Evolutionary conservation across 2,888 invertebrate species (phyloP), one percentile per base, ranked within the genome.

Genomic region (Myopa testacea): DNA sequence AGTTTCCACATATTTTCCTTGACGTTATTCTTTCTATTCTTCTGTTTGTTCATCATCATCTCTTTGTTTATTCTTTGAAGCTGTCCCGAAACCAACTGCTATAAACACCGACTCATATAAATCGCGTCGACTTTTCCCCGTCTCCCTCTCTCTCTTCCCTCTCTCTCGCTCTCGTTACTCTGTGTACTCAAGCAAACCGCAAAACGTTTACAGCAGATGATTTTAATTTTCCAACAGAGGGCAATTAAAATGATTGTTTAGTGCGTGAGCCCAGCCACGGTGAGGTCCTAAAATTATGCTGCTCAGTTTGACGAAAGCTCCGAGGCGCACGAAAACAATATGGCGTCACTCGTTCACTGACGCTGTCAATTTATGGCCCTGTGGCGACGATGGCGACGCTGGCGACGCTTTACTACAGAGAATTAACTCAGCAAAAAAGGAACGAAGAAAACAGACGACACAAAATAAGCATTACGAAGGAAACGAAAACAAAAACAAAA

Each of bases 191-290:
- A 3, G 10, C 8, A 63, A 75, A 58, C 74, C 74, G 45, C 74
- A 75, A 75, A 75, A 75, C 74, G 50, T 65, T 75, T 69, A 14
- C 76, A 69, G 40, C 60, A 76, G 68, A 68, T 40, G 76, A 68
- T 76, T 76, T 76, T 76, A 76, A 76, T 76, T 76, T 69, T 68
- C 76, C 76, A 68, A 71, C 62, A 45, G 75, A 75, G 69, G 80
- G 80, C 81, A 79, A 81, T 81, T 81, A 81, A 80, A 81, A 79
- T 77, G 78, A 81, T 81, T 81, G 81, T 79, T 79, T 73, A 76
- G 79, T 80, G 81, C 79, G 79, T 60, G 77, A 76, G 67, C 40
- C 45, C 6, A 45, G 19, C 50, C 16, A 26, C 45, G 45, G 26
- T 34, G 34, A 45, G 65, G 67, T 52, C 65, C 75, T 73, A 62